A percentile compares a stretch with the other conserved stretches of the same genome.
Conservation (phyloP, 92 coral and sea anemone genomes). For the Bergia sp. region DNA sequence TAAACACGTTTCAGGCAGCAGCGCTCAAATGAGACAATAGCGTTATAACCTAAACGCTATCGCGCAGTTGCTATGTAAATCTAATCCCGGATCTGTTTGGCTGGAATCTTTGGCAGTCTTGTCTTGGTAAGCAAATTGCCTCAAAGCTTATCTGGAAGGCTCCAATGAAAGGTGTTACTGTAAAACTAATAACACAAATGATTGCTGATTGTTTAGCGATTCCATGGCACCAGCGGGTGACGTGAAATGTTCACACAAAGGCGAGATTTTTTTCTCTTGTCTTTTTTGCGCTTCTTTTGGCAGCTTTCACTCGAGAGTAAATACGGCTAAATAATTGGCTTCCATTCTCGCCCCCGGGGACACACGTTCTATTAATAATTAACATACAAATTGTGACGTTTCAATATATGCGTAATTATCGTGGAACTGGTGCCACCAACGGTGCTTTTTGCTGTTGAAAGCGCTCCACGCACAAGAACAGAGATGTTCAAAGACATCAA, state of each 20-base stretch:
- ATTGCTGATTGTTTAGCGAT: constrained; percentile 35
- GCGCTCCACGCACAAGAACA: neutral
- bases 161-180: neutral
- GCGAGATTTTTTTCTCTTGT: constrained; percentile 31
- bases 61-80: constrained; percentile 19
- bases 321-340: constrained; percentile 47
- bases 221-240: constrained; percentile 49
- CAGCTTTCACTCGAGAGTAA: constrained; percentile 46
- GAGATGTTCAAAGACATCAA: neutral
- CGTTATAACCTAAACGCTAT: constrained; percentile 27
- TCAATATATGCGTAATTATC: constrained; percentile 60
- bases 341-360: constrained; percentile 43
- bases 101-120: constrained; percentile 24
- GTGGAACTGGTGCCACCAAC: constrained; percentile 17
- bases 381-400: constrained; percentile 70
- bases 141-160: neutral
- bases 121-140: constrained; percentile 8
- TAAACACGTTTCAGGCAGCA: constrained; percentile 58
- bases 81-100: constrained; percentile 31
- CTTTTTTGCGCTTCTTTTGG: constrained; percentile 9
- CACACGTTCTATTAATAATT: constrained; percentile 87
- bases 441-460: constrained; percentile 13
- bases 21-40: constrained; percentile 1
- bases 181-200: constrained; percentile 29
- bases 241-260: constrained; percentile 40